Conservation (phyloP, 2,113 vertebrate species). For the Syrrhaptes paradoxus region DNA sequence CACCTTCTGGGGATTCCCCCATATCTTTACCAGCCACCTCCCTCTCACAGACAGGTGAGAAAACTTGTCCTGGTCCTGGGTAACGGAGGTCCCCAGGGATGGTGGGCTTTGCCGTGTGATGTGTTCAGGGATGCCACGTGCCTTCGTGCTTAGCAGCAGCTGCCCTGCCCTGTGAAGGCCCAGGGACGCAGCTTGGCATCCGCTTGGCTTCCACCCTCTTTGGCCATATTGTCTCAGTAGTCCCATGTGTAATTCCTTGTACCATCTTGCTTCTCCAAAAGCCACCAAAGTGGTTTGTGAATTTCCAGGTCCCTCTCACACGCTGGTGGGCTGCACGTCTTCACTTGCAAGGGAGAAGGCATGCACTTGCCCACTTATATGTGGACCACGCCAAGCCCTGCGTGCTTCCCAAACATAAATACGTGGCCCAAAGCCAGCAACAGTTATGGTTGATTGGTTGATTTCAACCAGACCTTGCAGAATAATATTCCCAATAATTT, state of each 20-base stretch:
- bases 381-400: not conserved
- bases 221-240: not conserved
- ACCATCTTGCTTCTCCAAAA: not conserved
- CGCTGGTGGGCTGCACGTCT: not conserved
- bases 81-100: not conserved
- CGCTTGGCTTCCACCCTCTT: not conserved
- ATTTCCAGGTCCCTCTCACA: not conserved
- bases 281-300: not conserved
- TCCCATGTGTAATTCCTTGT: not conserved
- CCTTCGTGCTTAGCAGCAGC: not conserved
- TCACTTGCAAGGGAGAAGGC: too few species aligned
- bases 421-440: not conserved
- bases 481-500: not conserved
- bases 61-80: not conserved
- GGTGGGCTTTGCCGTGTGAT: not conserved
- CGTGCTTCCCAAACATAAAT: not conserved
- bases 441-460: accelerated
- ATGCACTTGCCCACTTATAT: not conserved
- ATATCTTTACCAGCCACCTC: not conserved
- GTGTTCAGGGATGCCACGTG: accelerated
- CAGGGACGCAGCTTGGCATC: not conserved
- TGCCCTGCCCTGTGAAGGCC: not conserved
- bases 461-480: not conserved
- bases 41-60: not conserved
- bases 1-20: not conserved